Evolutionary conservation across 2,888 invertebrate genomes (phyloP), one percentile per base, ranked within the genome.

Genomic region (Ennomos erosarius): DNA sequence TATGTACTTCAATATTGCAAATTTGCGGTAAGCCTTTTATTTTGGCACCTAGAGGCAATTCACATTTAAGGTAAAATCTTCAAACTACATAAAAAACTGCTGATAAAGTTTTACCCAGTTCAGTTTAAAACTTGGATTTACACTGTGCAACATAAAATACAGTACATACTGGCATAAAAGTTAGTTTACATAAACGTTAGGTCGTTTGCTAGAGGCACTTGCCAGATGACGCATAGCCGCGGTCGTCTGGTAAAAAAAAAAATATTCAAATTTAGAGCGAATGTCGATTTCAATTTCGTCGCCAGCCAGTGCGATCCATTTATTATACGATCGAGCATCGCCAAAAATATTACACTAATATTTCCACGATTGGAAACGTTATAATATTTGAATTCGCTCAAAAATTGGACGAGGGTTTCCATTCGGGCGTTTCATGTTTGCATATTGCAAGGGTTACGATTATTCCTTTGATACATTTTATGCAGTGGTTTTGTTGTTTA

Each of bases 181-280:
- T 35, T 12, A 65, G 63, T 62, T 62, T 64, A 56, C 61, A 63
- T 62, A 65, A 64, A 59, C 50, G 59, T 55, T 59, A 60, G 68
- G 62, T 61, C 50, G 62, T 37, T 59, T 55, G 54, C 57, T 57
- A 55, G 48, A 58, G 36, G 11, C 62, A 62, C 52, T 56, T 42
- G 58, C 68, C 70, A 70, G 70, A 70, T 69, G 70, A 63, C 65
- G 59, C 48, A 38, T 9, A 33, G 53, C 56, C 54, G 55, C 53
- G 43, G 54, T 61, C 62, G 46, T 50, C 55, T 57, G n/a, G n/a
- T n/a, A n/a, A n/a, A n/a, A n/a, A n/a, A n/a, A n/a, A n/a, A n/a
- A n/a, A n/a, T n/a, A n/a, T n/a, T 82, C 78, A 79, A 81, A 81
- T 82, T 81, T 77, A 65, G 78, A 79, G 74, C 71, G 69, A 70